These are phyloP conservation scores for Disparrhopalites patrizii DNA, from an alignment of 2,888 invertebrate species.

Conservation along the genomic window DNA sequence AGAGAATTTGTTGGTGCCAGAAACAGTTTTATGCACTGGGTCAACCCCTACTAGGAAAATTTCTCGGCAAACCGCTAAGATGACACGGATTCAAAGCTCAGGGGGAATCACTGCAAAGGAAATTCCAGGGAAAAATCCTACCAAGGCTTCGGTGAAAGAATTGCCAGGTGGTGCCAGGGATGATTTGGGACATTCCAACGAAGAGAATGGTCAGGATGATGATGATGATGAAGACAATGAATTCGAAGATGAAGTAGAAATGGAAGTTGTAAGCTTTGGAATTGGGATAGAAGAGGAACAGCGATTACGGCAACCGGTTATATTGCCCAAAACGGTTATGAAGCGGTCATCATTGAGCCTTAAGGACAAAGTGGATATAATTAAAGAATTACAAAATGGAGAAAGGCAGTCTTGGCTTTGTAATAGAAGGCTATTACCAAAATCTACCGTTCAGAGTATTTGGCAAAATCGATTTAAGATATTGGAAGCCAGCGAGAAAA, in stretches of 20 bases:
- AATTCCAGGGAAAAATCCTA: not conserved
- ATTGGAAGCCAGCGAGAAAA: conserved; percentile 5
- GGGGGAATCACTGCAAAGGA: no score
- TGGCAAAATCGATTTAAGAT: conserved; percentile 36
- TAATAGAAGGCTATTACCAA: conserved; percentile 23
- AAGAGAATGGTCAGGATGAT: conserved; percentile 4
- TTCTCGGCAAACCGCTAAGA: no score
- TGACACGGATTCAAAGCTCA: no score
- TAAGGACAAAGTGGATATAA: conserved; percentile 26
- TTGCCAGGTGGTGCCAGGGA: no score
- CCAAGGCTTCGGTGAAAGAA: no score
- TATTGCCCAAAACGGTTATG: not conserved
- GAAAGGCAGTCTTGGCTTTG: conserved; percentile 30
- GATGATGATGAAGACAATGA: no score
- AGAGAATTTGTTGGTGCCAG: conserved; percentile 8
- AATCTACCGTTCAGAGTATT: conserved; percentile 31
- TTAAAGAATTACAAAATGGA: conserved; percentile 31
- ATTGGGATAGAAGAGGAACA: not conserved
- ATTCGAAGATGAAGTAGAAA: conserved; percentile 11
- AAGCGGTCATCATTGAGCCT: conserved; percentile 18
- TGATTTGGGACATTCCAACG: not conserved
- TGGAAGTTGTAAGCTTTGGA: conserved; percentile 2
- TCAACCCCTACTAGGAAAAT: no score
- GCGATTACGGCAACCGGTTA: not conserved
- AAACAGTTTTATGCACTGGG: conserved; percentile 4